Percentiles rank a stretch among this genome's conserved stretches.
These are phyloP conservation scores for Hydrotaea diabolus DNA, from an alignment of 2,888 invertebrate species.

Conservation along the genomic window DNA sequence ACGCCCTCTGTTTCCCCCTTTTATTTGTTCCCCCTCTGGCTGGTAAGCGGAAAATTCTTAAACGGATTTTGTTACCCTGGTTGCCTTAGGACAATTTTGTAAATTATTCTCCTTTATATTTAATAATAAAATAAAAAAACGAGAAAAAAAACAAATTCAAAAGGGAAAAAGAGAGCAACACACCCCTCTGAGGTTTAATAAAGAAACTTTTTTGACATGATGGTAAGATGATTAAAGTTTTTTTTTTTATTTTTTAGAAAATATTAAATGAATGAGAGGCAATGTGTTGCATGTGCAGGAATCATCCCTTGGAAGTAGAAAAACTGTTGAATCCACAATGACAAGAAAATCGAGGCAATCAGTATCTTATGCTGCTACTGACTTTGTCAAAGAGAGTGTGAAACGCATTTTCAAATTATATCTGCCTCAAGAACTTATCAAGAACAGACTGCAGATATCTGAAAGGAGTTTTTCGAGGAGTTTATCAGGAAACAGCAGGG, in stretches of 20 bases:
- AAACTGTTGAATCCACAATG: conserved; percentile 14
- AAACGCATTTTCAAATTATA: too few species aligned
- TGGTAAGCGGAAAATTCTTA: conserved; percentile 65
- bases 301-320: neutral
- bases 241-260: neutral
- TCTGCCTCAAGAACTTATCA: too few species aligned
- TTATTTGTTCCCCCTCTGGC: neutral
- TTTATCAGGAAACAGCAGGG: too few species aligned
- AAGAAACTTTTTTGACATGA: conserved; percentile 38
- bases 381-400: neutral
- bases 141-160: too few species aligned
- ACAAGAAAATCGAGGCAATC: neutral
- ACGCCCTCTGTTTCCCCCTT: conserved; percentile 22
- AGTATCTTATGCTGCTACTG: too few species aligned
- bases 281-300: conserved; percentile 28
- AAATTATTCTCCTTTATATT: conserved; percentile 33
- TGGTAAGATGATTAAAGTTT: conserved; percentile 38
- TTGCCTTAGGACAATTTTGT: conserved; percentile 73
- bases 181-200: conserved; percentile 33
- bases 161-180: conserved; percentile 17
- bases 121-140: conserved; percentile 18
- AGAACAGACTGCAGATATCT: too few species aligned
- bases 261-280: conserved; percentile 29
- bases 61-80: conserved; percentile 79
- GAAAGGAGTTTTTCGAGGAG: too few species aligned